Evolutionary conservation across 2,888 invertebrate genomes (phyloP).

Genomic region (Asteroscopus sphinx): DNA sequence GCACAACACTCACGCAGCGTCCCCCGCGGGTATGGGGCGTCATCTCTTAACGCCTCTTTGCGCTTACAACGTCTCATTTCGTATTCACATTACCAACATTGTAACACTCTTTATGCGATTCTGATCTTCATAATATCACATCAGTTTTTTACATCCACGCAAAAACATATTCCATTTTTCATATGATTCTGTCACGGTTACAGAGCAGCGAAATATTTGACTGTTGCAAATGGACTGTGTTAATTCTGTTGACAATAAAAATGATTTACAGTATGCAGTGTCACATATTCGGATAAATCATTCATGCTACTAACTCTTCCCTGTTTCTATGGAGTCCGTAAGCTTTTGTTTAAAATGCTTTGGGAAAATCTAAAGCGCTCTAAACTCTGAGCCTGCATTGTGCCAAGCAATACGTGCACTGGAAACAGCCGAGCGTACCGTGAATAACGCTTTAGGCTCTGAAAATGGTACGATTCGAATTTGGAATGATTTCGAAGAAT

Average conservation of each 20-base stretch:
- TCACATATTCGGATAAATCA: conserved; percentile 38
- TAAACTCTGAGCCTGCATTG: conserved; percentile 26
- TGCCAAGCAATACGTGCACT: conserved; percentile 23
- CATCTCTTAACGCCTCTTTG: conserved; percentile 22
- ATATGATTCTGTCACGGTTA: conserved; percentile 15
- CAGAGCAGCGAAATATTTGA: conserved; percentile 26
- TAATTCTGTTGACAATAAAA: conserved; percentile 47
- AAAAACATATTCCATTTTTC: conserved; percentile 32
- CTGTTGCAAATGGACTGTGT: conserved; percentile 35
- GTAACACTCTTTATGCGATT: conserved; percentile 28
- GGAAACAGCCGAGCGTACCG: conserved; percentile 15
- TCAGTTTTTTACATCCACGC: conserved; percentile 34
- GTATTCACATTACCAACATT: conserved; percentile 36
- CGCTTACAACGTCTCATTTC: conserved; percentile 37
- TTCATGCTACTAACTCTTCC: conserved; percentile 41
- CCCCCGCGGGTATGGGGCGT: conserved; percentile 9
- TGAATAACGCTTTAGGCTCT: conserved; percentile 26
- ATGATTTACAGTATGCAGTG: conserved; percentile 37
- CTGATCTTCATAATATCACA: conserved; percentile 27
- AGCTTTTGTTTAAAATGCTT: conserved; percentile 43
- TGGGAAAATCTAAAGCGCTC: conserved; percentile 29
- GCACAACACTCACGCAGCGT: conserved; percentile 4
- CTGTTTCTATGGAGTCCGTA: conserved; percentile 26
- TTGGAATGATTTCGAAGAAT: conserved; percentile 26
- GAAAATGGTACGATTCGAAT: conserved; percentile 19